These are phyloP conservation scores for Acanthurus leucopareius DNA, from an alignment of 2,797 vertebrate genomes.

Conservation along the genomic window DNA sequence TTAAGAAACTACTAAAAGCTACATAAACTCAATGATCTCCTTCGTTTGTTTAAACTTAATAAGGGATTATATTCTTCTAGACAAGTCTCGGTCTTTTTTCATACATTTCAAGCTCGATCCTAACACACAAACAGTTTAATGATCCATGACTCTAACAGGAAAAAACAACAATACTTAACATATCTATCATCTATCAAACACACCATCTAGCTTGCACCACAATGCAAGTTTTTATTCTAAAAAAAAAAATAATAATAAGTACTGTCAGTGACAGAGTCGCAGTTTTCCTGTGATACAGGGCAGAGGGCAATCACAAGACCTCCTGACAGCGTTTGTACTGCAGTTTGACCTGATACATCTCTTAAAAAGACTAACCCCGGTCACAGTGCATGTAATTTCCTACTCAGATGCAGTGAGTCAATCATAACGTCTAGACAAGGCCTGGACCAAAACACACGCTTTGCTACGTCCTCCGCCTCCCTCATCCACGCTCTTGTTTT, in stretches of 20 bases:
- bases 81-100: not conserved
- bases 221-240: not conserved
- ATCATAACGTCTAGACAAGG: slow-evolving; percentile 51
- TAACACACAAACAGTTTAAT: not conserved
- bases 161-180: not conserved
- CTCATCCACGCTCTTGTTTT: slow-evolving; percentile 10
- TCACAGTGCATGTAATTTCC: slow-evolving; percentile 31
- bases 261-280: not conserved
- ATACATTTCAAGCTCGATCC: not conserved
- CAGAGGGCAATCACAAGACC: not conserved
- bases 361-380: slow-evolving; percentile 4
- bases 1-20: not conserved
- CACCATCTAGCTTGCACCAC: not conserved
- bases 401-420: slow-evolving; percentile 48
- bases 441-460: slow-evolving; percentile 61
- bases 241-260: no score
- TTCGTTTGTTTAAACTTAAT: not conserved
- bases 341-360: slow-evolving; percentile 7
- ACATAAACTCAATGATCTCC: not conserved
- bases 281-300: not conserved
- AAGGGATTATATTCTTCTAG: not conserved
- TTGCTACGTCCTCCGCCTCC: not conserved
- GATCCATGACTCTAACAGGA: not conserved
- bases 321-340: not conserved
- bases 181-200: not conserved